These are phyloP conservation scores for Sericinus montela DNA, from an alignment of 2,888 invertebrate genomes.

Conservation along the genomic window DNA sequence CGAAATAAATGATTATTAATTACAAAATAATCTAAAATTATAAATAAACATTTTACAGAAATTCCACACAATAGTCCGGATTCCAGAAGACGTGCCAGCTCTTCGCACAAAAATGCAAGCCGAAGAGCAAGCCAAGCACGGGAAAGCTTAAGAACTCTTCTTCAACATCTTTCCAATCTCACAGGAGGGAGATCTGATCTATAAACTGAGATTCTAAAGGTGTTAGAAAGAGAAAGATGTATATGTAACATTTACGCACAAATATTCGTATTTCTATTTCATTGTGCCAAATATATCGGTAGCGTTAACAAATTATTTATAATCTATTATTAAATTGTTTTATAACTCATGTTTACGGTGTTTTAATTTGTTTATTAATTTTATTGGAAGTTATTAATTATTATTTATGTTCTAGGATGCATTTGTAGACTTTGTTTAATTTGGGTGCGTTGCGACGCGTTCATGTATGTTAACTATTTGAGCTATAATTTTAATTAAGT, in stretches of 20 bases:
- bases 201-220: slow-evolving; percentile 5
- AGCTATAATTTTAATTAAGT: slow-evolving; percentile 43
- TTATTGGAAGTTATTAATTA: slow-evolving; percentile 14
- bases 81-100: slow-evolving; percentile 89
- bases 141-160: slow-evolving; percentile 36
- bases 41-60: slow-evolving; percentile 77
- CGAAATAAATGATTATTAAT: no score
- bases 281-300: slow-evolving; percentile 13
- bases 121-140: slow-evolving; percentile 68
- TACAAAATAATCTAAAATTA: no score
- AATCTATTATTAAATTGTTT: background rate
- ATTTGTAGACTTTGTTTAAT: slow-evolving; percentile 55
- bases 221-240: background rate
- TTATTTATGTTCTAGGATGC: slow-evolving; percentile 26
- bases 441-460: slow-evolving; percentile 69
- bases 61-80: slow-evolving; percentile 90
- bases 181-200: slow-evolving; percentile 15
- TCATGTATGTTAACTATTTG: slow-evolving; percentile 67
- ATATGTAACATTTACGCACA: slow-evolving; percentile 10
- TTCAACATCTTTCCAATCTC: slow-evolving; percentile 30
- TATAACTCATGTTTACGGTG: background rate
- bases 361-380: slow-evolving; percentile 18
- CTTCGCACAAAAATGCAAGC: slow-evolving; percentile 89
- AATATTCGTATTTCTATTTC: slow-evolving; percentile 5
- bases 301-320: slow-evolving; percentile 5